Conservation (phyloP, 2,113 vertebrate genomes). For the Nothobranchius kuhntae region DNA sequence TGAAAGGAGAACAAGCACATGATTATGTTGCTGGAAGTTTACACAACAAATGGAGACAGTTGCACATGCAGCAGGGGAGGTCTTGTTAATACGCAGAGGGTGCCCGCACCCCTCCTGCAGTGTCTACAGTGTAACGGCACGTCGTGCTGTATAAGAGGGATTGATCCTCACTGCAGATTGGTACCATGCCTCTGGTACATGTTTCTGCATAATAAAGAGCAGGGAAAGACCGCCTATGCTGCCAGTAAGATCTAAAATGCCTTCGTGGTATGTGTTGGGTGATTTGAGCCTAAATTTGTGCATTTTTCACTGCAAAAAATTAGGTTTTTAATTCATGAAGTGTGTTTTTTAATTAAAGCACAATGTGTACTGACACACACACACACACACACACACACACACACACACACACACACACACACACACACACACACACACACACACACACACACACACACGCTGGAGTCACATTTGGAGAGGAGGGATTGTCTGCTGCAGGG, state of each 20-base stretch:
- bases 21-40: conserved; percentile 21
- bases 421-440: conserved; percentile 16
- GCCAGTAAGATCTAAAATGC: background rate
- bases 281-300: background rate
- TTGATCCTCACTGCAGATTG: conserved; percentile 24
- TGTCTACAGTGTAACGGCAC: background rate
- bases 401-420: conserved; percentile 8
- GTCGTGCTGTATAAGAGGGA: background rate
- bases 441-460: conserved; percentile 9
- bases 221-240: background rate
- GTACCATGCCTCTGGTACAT: background rate
- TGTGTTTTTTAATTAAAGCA: background rate
- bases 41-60: conserved; percentile 7
- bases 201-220: conserved; percentile 14
- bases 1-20: conserved; percentile 26
- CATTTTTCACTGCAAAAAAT: background rate
- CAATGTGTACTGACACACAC: background rate
- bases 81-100: conserved; percentile 11
- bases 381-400: conserved; percentile 10
- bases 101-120: background rate
- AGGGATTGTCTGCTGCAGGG: conserved; percentile 58
- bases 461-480: conserved; percentile 58
- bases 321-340: conserved; percentile 1
- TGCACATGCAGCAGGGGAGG: background rate
- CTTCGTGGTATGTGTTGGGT: background rate